Conservation (phyloP, 2,797 vertebrate species). For the Gephyroberyx darwinii region DNA sequence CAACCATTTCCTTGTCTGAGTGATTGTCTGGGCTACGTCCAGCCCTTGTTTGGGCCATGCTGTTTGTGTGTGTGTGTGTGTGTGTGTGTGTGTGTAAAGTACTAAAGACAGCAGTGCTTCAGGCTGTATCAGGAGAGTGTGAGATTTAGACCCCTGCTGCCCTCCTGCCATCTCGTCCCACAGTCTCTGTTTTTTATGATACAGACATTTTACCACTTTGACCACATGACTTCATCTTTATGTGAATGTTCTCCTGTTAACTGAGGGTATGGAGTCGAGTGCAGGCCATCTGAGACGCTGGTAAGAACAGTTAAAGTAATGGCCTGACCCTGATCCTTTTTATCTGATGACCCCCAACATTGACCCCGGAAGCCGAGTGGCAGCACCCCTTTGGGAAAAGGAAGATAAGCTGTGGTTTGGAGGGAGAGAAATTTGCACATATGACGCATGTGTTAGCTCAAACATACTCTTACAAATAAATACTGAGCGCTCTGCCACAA, state of each 20-base stretch:
- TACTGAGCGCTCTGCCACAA: slow-evolving; percentile 38
- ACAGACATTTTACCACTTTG: slow-evolving; percentile 32
- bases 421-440: slow-evolving; percentile 55
- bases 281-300: slow-evolving; percentile 41
- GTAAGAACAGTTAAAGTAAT: slow-evolving; percentile 64
- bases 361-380: slow-evolving; percentile 71
- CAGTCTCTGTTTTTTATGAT: slow-evolving; percentile 62
- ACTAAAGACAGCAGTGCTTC: slow-evolving; percentile 47
- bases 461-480: slow-evolving; percentile 64
- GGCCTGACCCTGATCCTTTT: slow-evolving; percentile 68
- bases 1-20: slow-evolving; percentile 13
- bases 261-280: slow-evolving; percentile 13
- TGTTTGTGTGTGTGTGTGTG: slow-evolving; percentile 29
- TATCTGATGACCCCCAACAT: slow-evolving; percentile 78
- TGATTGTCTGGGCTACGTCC: slow-evolving; percentile 34
- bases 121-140: slow-evolving; percentile 71
- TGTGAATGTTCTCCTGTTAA: slow-evolving; percentile 30
- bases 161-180: slow-evolving; percentile 39
- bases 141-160: slow-evolving; percentile 64
- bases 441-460: slow-evolving; percentile 52
- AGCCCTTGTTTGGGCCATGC: slow-evolving; percentile 10
- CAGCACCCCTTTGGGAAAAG: slow-evolving; percentile 57
- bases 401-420: slow-evolving; percentile 42
- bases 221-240: slow-evolving; percentile 5
- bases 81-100: slow-evolving; percentile 25